Evolutionary conservation across 2,888 invertebrate species (phyloP), one percentile per base, ranked within the genome.

Genomic region (Sturmia bella): DNA sequence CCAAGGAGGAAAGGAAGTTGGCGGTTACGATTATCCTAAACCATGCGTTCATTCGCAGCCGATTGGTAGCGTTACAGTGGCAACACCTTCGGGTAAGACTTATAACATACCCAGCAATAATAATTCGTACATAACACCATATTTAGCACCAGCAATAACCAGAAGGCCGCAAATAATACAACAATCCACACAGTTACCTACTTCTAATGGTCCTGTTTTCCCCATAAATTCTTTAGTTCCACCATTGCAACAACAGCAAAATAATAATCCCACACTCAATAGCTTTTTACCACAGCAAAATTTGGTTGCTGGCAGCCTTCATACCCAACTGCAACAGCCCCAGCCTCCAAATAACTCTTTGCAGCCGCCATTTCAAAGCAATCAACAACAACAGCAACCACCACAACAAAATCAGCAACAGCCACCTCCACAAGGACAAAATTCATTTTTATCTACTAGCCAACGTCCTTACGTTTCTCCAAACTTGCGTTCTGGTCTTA

Each of bases 381-480:
- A 85, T 85, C 74, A 57, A 75, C 19, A 54, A 78, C 79, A 70
- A 43, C 70, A 63, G 21, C 75, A 82, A 59, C 80, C 78, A n/a
- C 63, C 43, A 15, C 80, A 73, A 52, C 56, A 64, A 57, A 69
- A 54, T 57, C 48, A 61, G 15, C 82, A 70, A 45, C 64, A 54
- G n/a, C 76, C 32, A n/a, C 64, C 32, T 13, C 64, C 61, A 39
- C 57, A 50, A 74, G 50, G 15, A 15, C 77, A 69, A 59, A 56
- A 45, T 15, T 61, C 50, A 6, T 52, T 74, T 39, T 73, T 69
- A 32, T 85, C 86, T 61, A 87, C 90, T 72, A 90, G 90, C 84
- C 90, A 90, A 78, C 88, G 90, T n/a, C 89, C 90, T 19, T 90
- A 90, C 76, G 85, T 89, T 70, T 88, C 90, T 41, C 90, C 90